Evolutionary conservation across 1,140 invertebrate species (phyloP).

Genomic region (Aphaenogaster rudis): DNA sequence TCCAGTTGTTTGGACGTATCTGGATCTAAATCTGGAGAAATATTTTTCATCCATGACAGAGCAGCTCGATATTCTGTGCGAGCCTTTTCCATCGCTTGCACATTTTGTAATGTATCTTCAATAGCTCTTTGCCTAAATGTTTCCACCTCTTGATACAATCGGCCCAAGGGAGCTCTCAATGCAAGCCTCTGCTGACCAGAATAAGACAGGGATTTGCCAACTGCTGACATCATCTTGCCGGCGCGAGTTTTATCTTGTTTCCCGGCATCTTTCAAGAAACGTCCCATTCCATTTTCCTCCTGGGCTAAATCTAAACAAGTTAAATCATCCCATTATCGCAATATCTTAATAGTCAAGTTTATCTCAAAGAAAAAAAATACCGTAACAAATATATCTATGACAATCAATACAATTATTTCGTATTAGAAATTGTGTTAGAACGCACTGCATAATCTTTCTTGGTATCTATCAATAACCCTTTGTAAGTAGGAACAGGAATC

Average conservation of each 20-base stretch:
- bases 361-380: neutral
- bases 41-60: slow-evolving; percentile 99
- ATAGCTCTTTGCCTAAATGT: slow-evolving; percentile 98
- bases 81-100: slow-evolving; percentile 97
- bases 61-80: slow-evolving; percentile 98
- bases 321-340: slow-evolving; percentile 20
- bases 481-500: slow-evolving; percentile 96
- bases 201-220: slow-evolving; percentile 97
- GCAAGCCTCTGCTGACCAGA: slow-evolving; percentile 97
- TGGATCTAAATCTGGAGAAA: slow-evolving; percentile 98
- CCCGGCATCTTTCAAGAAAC: slow-evolving; percentile 98
- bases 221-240: slow-evolving; percentile 96
- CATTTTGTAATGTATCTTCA: slow-evolving; percentile 96
- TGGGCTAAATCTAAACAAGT: slow-evolving; percentile 92
- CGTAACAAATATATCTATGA: neutral
- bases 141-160: slow-evolving; percentile 98
- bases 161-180: slow-evolving; percentile 94
- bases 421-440: slow-evolving; percentile 63
- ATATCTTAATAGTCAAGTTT: neutral
- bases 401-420: neutral
- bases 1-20: slow-evolving; percentile 98
- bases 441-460: slow-evolving; percentile 95
- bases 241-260: slow-evolving; percentile 95
- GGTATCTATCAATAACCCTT: slow-evolving; percentile 97
- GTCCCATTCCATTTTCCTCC: slow-evolving; percentile 97